Evolutionary conservation across 1,140 invertebrate genomes (phyloP).

Genomic region (Apolygus lucorum): DNA sequence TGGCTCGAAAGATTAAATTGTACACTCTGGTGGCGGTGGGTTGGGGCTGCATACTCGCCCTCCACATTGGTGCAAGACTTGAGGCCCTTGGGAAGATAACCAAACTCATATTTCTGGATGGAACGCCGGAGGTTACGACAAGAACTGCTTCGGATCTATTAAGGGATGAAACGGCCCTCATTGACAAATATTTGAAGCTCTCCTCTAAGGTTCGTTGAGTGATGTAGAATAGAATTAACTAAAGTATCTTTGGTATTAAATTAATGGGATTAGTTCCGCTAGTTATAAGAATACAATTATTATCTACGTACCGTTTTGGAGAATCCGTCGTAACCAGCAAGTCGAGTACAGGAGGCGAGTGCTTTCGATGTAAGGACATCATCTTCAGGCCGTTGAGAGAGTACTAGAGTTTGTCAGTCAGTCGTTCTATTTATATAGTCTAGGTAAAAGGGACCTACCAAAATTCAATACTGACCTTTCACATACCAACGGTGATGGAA

Average conservation of each 20-base stretch:
- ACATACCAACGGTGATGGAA: too few species aligned
- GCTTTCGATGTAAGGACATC: too few species aligned
- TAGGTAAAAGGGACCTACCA: too few species aligned
- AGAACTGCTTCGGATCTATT: background rate
- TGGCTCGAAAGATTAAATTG: background rate
- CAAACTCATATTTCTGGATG: background rate
- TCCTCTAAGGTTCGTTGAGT: background rate
- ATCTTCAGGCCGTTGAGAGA: too few species aligned
- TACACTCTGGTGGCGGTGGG: background rate
- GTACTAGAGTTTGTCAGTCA: too few species aligned
- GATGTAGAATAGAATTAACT: background rate
- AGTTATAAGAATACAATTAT: too few species aligned
- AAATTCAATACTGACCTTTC: too few species aligned
- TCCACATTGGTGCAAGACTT: background rate
- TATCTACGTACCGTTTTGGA: too few species aligned
- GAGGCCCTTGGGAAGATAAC: background rate
- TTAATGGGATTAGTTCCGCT: background rate
- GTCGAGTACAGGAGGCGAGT: too few species aligned
- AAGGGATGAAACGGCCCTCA: background rate
- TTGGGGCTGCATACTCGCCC: background rate
- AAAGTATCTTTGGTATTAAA: background rate
- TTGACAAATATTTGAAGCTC: background rate
- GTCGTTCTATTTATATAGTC: too few species aligned
- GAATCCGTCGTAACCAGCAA: too few species aligned
- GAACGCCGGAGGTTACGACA: background rate